A percentile compares a stretch with the other conserved stretches of the same genome.
phyloP scores from a whole-genome alignment of 1,140 invertebrate species.

The Cepaea nemoralis region DNA sequence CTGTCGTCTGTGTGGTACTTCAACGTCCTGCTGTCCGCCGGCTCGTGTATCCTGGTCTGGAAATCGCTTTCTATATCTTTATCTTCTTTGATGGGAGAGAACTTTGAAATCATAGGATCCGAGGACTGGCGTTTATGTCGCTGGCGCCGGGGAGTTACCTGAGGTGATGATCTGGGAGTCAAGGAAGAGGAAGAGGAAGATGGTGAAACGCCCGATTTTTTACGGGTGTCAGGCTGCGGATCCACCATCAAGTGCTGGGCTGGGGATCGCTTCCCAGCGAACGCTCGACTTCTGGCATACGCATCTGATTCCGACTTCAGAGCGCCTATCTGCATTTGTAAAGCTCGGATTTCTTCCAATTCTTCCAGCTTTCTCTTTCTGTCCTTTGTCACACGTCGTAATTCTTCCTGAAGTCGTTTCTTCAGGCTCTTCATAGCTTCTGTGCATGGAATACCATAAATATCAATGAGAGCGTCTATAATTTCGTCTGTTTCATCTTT shows the following conservation, averaged over 20 bases:
- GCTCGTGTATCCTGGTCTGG: conserved; percentile 41
- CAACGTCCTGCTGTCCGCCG: conserved; percentile 29
- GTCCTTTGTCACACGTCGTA: conserved; percentile 73
- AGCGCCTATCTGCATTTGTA: conserved; percentile 66
- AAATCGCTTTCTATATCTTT: conserved; percentile 73
- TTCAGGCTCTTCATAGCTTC: conserved; percentile 75
- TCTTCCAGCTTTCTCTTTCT: conserved; percentile 71
- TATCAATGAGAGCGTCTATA: conserved; percentile 65
- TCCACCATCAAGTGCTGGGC: not conserved
- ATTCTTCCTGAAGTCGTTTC: conserved; percentile 75
- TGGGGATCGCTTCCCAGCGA: conserved; percentile 29
- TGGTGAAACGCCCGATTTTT: conserved; percentile 16
- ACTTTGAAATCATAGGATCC: conserved; percentile 71
- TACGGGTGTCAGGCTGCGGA: conserved; percentile 27
- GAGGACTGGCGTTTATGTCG: conserved; percentile 70
- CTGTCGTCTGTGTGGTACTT: conserved; percentile 64
- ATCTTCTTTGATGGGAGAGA: conserved; percentile 76
- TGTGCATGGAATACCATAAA: conserved; percentile 72
- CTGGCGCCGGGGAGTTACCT: conserved; percentile 66
- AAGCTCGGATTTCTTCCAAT: conserved; percentile 69
- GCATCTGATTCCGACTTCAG: conserved; percentile 64
- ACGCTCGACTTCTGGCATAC: conserved; percentile 40
- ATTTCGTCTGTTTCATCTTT: conserved; percentile 66
- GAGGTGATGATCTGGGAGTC: conserved; percentile 65
- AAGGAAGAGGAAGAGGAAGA: conserved; percentile 45